Base-by-base conservation (phyloP, 2,113 vertebrate species). In the Heterochromis multidens region DNA sequence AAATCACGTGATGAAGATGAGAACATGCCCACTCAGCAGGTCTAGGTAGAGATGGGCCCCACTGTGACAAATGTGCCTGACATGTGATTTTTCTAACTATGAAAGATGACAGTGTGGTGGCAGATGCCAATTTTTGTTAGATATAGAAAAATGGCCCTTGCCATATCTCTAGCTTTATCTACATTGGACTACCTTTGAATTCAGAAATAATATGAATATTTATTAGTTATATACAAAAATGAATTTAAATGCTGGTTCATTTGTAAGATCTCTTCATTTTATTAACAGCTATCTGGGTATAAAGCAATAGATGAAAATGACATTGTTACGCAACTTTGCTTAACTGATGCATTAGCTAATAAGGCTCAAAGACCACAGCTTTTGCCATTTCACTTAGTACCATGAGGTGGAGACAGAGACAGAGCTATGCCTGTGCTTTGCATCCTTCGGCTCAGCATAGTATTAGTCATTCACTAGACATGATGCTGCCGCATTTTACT, bases 401-500 rank as follows among this genome's bases (percentile, higher is more conserved):
- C 96, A 94, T 89, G 63, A 91, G 96, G 94, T 92, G 96, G 95
- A 95, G 95, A 95, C 96, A 96, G 84, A 94, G 93, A 93, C 93
- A 94, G 90, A 80, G 77, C 54, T 87, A 87, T 96, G 84, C 58
- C 80, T 62, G 83, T 17, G 65, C 80, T 86, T 87, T 84, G 9
- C 79, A 88, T 74, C 72, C 60, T 43, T 35, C 27, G 27, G 31
- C 80, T 90, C 77, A 70, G 77, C 59, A 83, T 62, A 90, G 79
- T 80, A 85, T 88, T 89, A 87, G 72, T 86, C 85, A 90, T 91
- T 90, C 87, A 89, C 12, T 88, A 89, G 81, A 86, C 80, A 77
- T 60, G 78, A 82, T 56, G 81, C 81, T 85, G 86, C 85, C 27
- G 56, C 83, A 83, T 82, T 89, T 89, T 31, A 88, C 87, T 83